Conservation (phyloP, 1,140 invertebrate species). For the Tribolium madens region DNA sequence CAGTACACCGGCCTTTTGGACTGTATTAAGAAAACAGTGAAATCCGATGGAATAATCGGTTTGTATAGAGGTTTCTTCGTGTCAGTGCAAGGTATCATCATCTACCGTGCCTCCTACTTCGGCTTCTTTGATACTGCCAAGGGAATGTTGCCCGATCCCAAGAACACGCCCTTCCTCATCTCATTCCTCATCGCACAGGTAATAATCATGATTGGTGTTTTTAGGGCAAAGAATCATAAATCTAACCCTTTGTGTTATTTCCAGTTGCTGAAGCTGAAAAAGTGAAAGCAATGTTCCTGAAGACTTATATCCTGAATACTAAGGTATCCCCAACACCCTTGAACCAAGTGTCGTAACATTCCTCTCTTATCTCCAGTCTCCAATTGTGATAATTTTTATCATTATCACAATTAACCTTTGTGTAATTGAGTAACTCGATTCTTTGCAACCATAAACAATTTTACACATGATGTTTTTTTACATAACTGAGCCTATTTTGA, state of each 20-base stretch:
- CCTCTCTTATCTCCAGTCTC: constrained; percentile 5
- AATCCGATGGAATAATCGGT: constrained; percentile 84
- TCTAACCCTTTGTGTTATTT: neutral
- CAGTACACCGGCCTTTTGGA: constrained; percentile 88
- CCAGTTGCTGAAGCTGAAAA: neutral
- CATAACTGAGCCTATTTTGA: constrained; percentile 48
- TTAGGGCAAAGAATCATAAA: too few relatives aligned
- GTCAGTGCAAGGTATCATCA: constrained; percentile 90
- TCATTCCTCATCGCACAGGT: constrained; percentile 89
- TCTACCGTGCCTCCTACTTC: constrained; percentile 92
- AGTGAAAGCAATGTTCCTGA: neutral
- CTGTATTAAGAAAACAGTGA: constrained; percentile 86
- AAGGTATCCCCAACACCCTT: neutral
- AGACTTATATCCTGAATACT: neutral
- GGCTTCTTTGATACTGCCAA: constrained; percentile 94
- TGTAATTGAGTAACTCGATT: neutral
- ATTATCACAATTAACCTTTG: constrained; percentile 11
- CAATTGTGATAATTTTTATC: neutral
- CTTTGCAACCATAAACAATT: neutral
- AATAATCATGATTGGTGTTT: constrained; percentile 47
- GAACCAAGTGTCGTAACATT: constrained; percentile 1
- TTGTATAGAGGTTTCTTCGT: constrained; percentile 92
- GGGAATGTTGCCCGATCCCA: constrained; percentile 86
- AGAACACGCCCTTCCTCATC: constrained; percentile 81
- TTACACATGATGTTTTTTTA: constrained; percentile 46